Evolutionary conservation across 2,113 vertebrate genomes (phyloP), one percentile per base, ranked within the genome.

Genomic region (Motacilla alba): DNA sequence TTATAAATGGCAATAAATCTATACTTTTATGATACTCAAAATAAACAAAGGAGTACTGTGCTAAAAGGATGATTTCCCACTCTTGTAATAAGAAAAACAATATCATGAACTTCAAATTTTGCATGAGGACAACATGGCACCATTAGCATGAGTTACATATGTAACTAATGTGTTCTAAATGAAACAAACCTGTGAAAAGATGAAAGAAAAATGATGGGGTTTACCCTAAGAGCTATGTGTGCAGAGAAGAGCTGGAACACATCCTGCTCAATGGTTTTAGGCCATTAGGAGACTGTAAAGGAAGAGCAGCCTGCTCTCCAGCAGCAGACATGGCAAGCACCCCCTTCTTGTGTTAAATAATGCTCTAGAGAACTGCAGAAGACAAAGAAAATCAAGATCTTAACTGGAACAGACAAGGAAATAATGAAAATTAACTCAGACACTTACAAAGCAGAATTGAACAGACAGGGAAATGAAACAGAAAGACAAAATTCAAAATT

Each of bases 381-480:
- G 77, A 87, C 41, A 87, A 31, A 77, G 74, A 96, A 94, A 96
- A 93, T 73, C 92, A 91, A 96, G 67, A 96, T 93, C 97, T 95
- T 94, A 96, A 95, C 49, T 82, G n/a, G 47, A 96, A 94, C 55
- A 95, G 73, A 95, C 67, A 93, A 95, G 88, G 68, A 96, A 96
- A 78, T 73, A 95, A 94, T 53, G 77, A 94, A 97, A 97, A 98
- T 96, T 1, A 97, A 95, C 92, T 96, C 79, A 68, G 67, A 89
- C 67, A 59, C 37, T 95, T 88, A 92, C 39, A 92, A 96, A 95
- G 64, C 69, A 92, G 92, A 97, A 94, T 23, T 93, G 84, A 96
- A 96, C 95, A 94, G 81, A 83, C 53, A 89, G 44, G 43, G 49
- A 97, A 97, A 97, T 94, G 24, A 96, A 96, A 96, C 15, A 31